These are phyloP conservation scores for Synanthedon tipuliformis DNA, from an alignment of 2,888 invertebrate genomes.

Conservation along the genomic window DNA sequence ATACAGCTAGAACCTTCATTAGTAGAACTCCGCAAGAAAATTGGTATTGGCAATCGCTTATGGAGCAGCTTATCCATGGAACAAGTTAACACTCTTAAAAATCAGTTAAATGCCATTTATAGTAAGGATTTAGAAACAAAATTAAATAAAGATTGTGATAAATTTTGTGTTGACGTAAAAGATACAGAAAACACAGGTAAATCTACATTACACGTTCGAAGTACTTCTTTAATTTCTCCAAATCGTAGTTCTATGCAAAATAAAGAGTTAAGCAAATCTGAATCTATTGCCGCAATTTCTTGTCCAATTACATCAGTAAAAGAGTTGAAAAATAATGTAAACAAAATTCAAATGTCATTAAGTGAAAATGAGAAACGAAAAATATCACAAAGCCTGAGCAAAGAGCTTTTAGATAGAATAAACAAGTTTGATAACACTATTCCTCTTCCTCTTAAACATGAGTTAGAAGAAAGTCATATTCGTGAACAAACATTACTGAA, in stretches of 20 bases:
- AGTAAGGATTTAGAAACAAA: constrained; percentile 69
- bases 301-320: constrained; percentile 52
- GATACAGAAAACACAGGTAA: constrained; percentile 35
- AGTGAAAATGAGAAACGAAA: constrained; percentile 80
- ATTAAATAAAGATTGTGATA: constrained; percentile 43
- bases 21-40: constrained; percentile 53
- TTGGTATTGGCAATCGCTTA: constrained; percentile 78
- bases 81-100: constrained; percentile 83
- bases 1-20: constrained; percentile 50
- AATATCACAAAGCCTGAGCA: constrained; percentile 78
- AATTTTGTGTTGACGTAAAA: constrained; percentile 74
- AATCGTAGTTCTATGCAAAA: constrained; percentile 38
- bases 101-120: constrained; percentile 85
- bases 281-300: constrained; percentile 69
- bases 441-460: constrained; percentile 44
- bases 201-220: constrained; percentile 65
- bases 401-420: constrained; percentile 77
- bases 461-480: constrained; percentile 73
- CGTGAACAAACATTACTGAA: constrained; percentile 51
- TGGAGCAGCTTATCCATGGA: constrained; percentile 89
- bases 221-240: constrained; percentile 67
- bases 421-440: constrained; percentile 45
- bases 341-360: constrained; percentile 60
- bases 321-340: constrained; percentile 58
- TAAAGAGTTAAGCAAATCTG: constrained; percentile 59